These are phyloP conservation scores for Decapterus maruadsi DNA, from an alignment of 2,797 vertebrate genomes.

Conservation along the genomic window DNA sequence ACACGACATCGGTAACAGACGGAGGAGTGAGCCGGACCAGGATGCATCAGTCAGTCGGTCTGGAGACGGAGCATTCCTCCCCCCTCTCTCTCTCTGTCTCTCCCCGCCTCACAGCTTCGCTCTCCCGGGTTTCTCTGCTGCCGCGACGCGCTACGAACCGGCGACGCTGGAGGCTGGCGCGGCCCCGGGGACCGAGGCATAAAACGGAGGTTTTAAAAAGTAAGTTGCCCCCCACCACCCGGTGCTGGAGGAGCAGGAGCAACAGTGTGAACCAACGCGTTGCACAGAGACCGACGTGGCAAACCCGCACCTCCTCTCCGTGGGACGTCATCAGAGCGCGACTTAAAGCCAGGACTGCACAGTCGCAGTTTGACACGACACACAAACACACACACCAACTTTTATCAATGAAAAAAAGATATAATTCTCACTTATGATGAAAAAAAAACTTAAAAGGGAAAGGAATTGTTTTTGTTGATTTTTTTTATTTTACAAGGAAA, in stretches of 20 bases:
- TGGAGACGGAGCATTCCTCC: slow-evolving; percentile 70
- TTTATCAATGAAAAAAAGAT: background rate
- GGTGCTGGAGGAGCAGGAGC: slow-evolving; percentile 47
- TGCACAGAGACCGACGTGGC: slow-evolving; percentile 87
- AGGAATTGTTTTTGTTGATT: too few species aligned
- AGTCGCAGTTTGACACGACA: slow-evolving; percentile 64
- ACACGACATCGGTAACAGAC: slow-evolving; percentile 80
- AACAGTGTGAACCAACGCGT: slow-evolving; percentile 72
- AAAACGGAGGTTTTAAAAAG: slow-evolving; percentile 63
- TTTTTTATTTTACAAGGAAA: too few species aligned
- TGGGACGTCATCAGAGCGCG: slow-evolving; percentile 80
- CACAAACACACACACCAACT: background rate
- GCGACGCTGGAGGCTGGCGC: slow-evolving; percentile 4
- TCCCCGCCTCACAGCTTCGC: slow-evolving; percentile 63
- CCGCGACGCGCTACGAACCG: slow-evolving; percentile 15
- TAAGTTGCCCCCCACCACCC: slow-evolving; percentile 28
- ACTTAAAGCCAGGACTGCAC: slow-evolving; percentile 58
- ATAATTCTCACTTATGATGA: too few species aligned
- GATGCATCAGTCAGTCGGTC: slow-evolving; percentile 85
- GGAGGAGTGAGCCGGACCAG: slow-evolving; percentile 73
- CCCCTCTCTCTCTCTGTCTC: too few species aligned
- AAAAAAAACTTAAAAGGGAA: too few species aligned
- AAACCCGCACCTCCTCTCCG: slow-evolving; percentile 77
- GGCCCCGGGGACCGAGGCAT: slow-evolving; percentile 9
- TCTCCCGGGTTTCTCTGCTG: slow-evolving; percentile 16